These are phyloP conservation scores for Taxidea taxus DNA, from an alignment of 2,113 vertebrate genomes.

Conservation along the genomic window DNA sequence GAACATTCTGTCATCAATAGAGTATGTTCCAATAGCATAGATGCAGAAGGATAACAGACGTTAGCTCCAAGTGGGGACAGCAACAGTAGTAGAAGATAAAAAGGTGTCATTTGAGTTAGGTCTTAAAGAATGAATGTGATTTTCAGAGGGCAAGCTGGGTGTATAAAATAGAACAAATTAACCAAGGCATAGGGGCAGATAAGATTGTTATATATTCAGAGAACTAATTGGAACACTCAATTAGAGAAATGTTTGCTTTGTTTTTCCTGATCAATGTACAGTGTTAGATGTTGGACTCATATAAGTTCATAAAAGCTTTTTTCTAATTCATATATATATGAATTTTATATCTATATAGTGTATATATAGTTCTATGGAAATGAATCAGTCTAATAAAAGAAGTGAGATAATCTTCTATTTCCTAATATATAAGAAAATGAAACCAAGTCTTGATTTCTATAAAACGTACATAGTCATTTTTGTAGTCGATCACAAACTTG, in stretches of 20 bases:
- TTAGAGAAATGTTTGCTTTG: neutral
- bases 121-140: neutral
- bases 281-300: neutral
- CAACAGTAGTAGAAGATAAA: neutral
- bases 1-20: neutral
- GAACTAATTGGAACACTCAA: neutral
- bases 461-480: neutral
- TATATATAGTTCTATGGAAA: neutral
- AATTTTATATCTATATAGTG: neutral
- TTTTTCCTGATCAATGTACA: neutral
- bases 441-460: neutral
- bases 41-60: neutral
- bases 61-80: neutral
- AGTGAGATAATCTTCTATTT: neutral
- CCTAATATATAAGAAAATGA: neutral
- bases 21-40: neutral
- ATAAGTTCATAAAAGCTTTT: neutral
- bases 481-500: neutral
- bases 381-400: neutral
- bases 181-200: neutral
- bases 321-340: neutral
- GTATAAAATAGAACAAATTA: neutral
- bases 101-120: neutral
- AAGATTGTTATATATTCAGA: neutral
- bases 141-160: neutral